These are phyloP conservation scores for Drosophila borealis DNA, from an alignment of 2,888 invertebrate species.

Conservation along the genomic window DNA sequence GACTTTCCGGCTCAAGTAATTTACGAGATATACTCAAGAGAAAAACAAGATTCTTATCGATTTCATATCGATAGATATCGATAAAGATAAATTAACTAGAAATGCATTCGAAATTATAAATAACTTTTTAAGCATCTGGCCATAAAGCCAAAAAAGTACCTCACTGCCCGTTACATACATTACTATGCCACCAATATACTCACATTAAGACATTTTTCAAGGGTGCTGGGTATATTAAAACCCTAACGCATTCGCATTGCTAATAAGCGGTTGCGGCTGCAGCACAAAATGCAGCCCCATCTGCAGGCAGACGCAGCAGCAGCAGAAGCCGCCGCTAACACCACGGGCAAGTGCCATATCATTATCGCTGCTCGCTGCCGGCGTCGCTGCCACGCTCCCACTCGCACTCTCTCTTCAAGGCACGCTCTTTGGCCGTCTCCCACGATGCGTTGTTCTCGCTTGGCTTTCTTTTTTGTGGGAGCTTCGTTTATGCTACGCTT, in stretches of 20 bases:
- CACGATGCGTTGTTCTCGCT: conserved; percentile 45
- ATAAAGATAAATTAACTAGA: too few species aligned
- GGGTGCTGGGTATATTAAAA: conserved; percentile 1
- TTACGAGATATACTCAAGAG: too few species aligned
- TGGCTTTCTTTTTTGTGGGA: conserved; percentile 53
- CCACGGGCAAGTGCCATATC: conserved; percentile 54
- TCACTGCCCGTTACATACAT: too few species aligned
- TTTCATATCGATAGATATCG: too few species aligned
- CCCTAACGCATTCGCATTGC: conserved; percentile 57
- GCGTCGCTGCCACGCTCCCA: conserved; percentile 3
- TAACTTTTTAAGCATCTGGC: too few species aligned
- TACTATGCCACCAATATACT: not conserved
- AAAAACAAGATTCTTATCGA: too few species aligned
- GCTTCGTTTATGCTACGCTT: conserved; percentile 71
- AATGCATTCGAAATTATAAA: too few species aligned
- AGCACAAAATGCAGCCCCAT: conserved; percentile 16
- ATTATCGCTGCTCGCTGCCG: conserved; percentile 54
- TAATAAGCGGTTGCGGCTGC: conserved; percentile 68
- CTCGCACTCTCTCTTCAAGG: conserved; percentile 14
- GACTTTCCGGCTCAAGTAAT: too few species aligned
- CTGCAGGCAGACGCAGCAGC: conserved; percentile 19
- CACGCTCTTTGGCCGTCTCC: conserved; percentile 40
- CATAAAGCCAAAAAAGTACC: too few species aligned
- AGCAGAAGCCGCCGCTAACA: conserved; percentile 21
- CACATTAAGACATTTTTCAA: not conserved